Evolutionary conservation across 2,113 vertebrate species (phyloP).

Genomic region (Tylochromis polylepis): DNA sequence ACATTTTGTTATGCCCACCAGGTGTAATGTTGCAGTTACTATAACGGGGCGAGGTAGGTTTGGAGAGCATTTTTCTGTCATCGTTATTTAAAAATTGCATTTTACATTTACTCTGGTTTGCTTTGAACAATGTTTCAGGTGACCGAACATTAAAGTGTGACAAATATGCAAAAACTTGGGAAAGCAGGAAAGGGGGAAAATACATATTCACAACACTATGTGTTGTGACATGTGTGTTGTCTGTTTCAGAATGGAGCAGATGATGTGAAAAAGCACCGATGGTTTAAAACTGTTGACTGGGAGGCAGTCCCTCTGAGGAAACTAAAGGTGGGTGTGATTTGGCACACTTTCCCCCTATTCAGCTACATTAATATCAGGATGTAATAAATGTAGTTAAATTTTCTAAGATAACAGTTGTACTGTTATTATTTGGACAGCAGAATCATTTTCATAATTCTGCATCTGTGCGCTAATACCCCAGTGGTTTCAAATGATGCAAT

Average conservation of each 20-base stretch:
- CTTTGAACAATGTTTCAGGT: background rate
- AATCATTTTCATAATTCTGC: background rate
- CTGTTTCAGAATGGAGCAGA: constrained; percentile 86
- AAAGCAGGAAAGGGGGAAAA: background rate
- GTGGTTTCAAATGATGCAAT: background rate
- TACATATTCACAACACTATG: background rate
- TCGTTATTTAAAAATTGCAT: background rate
- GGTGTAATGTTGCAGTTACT: background rate
- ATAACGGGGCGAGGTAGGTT: background rate
- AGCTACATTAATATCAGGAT: background rate
- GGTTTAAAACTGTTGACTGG: constrained; percentile 93
- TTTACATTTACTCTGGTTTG: background rate
- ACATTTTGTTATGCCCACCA: too few relatives aligned
- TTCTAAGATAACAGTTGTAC: background rate
- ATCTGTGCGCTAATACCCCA: rapidly evolving
- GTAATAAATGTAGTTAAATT: rapidly evolving
- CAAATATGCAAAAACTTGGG: background rate
- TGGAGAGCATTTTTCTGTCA: background rate
- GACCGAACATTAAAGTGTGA: background rate
- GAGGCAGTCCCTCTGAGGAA: constrained; percentile 83
- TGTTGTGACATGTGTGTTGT: background rate
- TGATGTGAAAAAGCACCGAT: constrained; percentile 89
- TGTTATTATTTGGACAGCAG: background rate
- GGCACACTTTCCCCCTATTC: background rate
- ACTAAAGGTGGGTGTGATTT: constrained; percentile 72